These are phyloP conservation scores for Thalassoma bifasciatum DNA, from an alignment of 2,113 vertebrate genomes.

Conservation along the genomic window DNA sequence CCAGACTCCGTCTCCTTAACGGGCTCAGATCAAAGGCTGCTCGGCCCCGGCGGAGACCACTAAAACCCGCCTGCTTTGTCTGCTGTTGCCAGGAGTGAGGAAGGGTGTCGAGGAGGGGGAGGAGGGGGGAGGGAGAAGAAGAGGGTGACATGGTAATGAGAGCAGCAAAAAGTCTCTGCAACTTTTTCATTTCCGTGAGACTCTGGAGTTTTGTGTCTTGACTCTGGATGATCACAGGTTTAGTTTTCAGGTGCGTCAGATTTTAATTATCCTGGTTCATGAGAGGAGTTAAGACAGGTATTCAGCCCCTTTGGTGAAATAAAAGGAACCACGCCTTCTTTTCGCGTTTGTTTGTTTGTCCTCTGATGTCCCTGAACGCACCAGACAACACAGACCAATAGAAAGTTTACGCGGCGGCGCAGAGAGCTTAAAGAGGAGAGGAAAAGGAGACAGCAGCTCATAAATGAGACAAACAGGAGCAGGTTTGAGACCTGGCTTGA, in stretches of 20 bases:
- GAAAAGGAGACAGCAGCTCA: constrained; percentile 13
- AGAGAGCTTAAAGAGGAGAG: constrained; percentile 21
- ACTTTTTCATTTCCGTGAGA: constrained; percentile 61
- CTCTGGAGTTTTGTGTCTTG: neutral
- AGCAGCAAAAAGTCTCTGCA: constrained; percentile 75
- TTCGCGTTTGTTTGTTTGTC: constrained; percentile 23
- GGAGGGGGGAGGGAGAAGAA: constrained; percentile 38
- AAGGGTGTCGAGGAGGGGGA: constrained; percentile 71
- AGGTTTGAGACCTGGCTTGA: neutral
- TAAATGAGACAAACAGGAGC: constrained; percentile 23
- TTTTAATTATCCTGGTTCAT: neutral
- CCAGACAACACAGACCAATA: constrained; percentile 40
- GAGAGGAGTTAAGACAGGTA: neutral
- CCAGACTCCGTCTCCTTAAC: constrained; percentile 80
- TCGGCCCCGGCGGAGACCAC: constrained; percentile 76
- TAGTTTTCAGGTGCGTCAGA: neutral
- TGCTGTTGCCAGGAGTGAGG: constrained; percentile 87
- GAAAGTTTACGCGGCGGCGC: constrained; percentile 49
- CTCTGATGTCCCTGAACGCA: constrained; percentile 45
- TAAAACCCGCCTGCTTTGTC: constrained; percentile 85
- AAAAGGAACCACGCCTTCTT: neutral
- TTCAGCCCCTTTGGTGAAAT: neutral
- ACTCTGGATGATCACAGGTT: too few species aligned
- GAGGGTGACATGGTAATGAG: constrained; percentile 83
- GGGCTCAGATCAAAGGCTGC: constrained; percentile 88